Base-by-base conservation (phyloP, 2,888 invertebrate species). In the Polylopha cassiicola region DNA sequence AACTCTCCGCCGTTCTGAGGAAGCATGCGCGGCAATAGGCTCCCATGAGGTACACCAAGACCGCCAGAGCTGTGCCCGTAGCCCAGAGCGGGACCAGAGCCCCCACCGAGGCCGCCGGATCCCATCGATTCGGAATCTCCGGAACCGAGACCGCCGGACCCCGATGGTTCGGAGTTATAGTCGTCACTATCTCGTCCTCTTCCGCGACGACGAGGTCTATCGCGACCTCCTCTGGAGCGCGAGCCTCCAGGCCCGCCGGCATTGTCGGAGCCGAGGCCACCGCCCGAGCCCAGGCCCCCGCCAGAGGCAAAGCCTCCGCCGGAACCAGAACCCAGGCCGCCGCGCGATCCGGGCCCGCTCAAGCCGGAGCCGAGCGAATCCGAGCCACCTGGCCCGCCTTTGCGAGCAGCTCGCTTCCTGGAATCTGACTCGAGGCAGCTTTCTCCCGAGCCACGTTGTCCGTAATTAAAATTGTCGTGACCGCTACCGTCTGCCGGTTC, bases 381-480 rank as follows among this genome's bases (percentile, higher is more conserved):
- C 33, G 60, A 55, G 46, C 60, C 55, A 55, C 58, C 62, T 53
- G 52, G 55, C 50, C 66, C 62, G 46, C 59, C 60, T 34, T 33
- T 50, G 51, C 75, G 74, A 61, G 61, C 55, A 51, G 69, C 76
- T 51, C 73, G 76, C 59, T 73, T 80, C 71, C 82, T 81, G 81
- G 77, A 80, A 80, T 81, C 81, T 72, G 80, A 79, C 72, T 79
- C 79, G 64, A 67, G 68, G 67, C 73, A 71, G 64, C 71, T 69
- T 58, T 71, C 73, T 55, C 73, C 78, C 63, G 68, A 72, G 66
- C 77, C 74, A 61, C 69, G 73, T 44, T 61, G 61, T 60, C 73
- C 75, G 53, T 71, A 69, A 67, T 50, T 51, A 47, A 53, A 56
- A 42, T 48, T 53, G 41, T 46, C 55, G 26, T 44, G 44, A 14